A percentile compares a stretch with the other conserved stretches of the same genome.
These are phyloP conservation scores for Drosophila kokeensis DNA, from an alignment of 2,888 invertebrate genomes.

Conservation along the genomic window DNA sequence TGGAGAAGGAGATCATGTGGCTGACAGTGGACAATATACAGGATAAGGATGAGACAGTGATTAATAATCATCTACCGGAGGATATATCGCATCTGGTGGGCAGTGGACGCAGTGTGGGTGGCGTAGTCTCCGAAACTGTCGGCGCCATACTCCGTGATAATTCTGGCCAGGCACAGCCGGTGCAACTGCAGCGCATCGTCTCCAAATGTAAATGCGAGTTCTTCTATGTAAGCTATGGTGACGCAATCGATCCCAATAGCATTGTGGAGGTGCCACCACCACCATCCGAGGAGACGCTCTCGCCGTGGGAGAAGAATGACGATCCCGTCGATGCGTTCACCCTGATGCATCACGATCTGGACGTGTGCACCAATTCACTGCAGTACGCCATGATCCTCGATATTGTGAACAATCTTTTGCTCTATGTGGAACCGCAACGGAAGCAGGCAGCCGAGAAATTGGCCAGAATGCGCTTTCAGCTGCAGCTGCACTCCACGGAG, in stretches of 20 bases:
- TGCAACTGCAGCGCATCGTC: conserved; percentile 97
- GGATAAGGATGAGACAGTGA: conserved; percentile 91
- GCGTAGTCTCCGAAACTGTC: conserved; percentile 96
- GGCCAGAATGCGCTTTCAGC: conserved; percentile 96
- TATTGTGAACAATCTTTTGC: conserved; percentile 97
- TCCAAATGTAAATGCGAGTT: conserved; percentile 99
- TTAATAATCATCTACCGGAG: conserved; percentile 92
- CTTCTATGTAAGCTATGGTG: conserved; percentile 97
- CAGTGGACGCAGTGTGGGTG: conserved; percentile 98
- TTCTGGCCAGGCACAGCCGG: conserved; percentile 86
- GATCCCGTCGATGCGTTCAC: conserved; percentile 98
- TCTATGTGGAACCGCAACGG: conserved; percentile 98
- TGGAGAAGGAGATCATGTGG: conserved; percentile 97
- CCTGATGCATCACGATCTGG: conserved; percentile 98
- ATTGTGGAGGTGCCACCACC: conserved; percentile 89
- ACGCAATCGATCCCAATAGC: conserved; percentile 87
- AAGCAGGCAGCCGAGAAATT: conserved; percentile 94
- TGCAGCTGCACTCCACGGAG: conserved; percentile 95
- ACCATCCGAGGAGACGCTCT: conserved; percentile 89
- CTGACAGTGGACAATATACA: conserved; percentile 97
- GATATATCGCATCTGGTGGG: conserved; percentile 95
- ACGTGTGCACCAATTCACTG: conserved; percentile 97
- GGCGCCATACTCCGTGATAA: conserved; percentile 91
- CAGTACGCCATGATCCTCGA: conserved; percentile 98
- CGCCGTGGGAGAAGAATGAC: conserved; percentile 92